phyloP scores from a whole-genome alignment of 1,140 invertebrate species.

The Nephila pilipes region DNA sequence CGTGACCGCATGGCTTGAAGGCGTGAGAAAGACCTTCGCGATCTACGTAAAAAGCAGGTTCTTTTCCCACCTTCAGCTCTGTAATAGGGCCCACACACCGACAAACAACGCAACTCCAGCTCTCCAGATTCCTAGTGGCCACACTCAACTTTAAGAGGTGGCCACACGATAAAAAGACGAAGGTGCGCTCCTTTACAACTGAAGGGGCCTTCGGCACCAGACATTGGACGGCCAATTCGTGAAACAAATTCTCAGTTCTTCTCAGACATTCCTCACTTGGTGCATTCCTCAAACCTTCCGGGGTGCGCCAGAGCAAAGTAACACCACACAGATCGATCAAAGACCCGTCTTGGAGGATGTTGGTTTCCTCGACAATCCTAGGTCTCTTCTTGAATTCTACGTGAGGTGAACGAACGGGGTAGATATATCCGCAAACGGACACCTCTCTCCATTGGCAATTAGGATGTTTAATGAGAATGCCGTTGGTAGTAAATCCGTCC shows the following conservation, averaged over 20 bases:
- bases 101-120: conserved; percentile 89
- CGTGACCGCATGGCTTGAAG: conserved; percentile 99
- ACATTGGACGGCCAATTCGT: conserved; percentile 11
- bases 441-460: conserved; percentile 93
- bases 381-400: conserved; percentile 82
- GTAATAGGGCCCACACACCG: conserved; percentile 87
- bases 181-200: conserved; percentile 84
- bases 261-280: conserved; percentile 83
- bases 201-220: not conserved
- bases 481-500: conserved; percentile 99
- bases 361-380: conserved; percentile 88
- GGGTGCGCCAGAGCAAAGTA: conserved; percentile 98
- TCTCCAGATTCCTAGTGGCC: conserved; percentile 81
- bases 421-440: conserved; percentile 96
- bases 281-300: conserved; percentile 95
- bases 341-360: conserved; percentile 96
- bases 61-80: conserved; percentile 96
- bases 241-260: not conserved
- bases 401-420: conserved; percentile 94
- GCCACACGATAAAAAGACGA: conserved; percentile 98
- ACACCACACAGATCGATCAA: conserved; percentile 99
- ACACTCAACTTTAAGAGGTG: conserved; percentile 92
- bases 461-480: conserved; percentile 97
- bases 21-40: conserved; percentile 92
- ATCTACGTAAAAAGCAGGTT: conserved; percentile 97